Evolutionary conservation across 2,888 invertebrate species (phyloP), one percentile per base, ranked within the genome.

Genomic region (Sinopyrophorus schimmeli): DNA sequence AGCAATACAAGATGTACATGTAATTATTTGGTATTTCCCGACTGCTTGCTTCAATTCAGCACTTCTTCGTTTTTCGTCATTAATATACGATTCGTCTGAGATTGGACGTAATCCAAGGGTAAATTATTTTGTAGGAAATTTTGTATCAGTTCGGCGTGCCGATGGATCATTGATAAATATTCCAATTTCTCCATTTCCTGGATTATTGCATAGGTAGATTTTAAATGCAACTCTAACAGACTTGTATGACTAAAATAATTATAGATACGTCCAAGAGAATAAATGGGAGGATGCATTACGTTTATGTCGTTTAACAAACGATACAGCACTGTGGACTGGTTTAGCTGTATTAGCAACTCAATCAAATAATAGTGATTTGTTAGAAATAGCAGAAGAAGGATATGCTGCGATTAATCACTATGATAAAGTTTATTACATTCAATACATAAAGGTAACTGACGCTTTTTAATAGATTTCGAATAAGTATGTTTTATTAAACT

Each of bases 311-410:
- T 64, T 65, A 28, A 63, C 65, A 17, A 70, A 79, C 69, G 81
- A 80, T 56, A 77, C 78, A 47, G 82, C 82, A n/a, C 75, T 96
- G 9, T 99, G 98, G 98, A 91, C 95, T 0, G 92, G 92, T 57
- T 77, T 98, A 59, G 98, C 97, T 0, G 92, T 93, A 0, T 79
- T 96, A 70, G 87, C 98, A 1, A 89, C 91, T 46, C 87, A 91
- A 57, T 84, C 87, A 52, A 88, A 87, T 69, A 87, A 88, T 68
- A 64, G 65, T 44, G 64, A 66, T 38, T 89, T 96, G 63, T 73
- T 95, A 40, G 83, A 87, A 47, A 87, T 93, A 3, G 95, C 97
- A 9, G 97, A 98, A 76, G 91, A 96, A 67, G 93, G 96, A 0
- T 99, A 93, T 71, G 90, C 95, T 5, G 89, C 90, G 5, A 86